phyloP scores from a whole-genome alignment of 2,888 invertebrate genomes.

The Terebella lapidaria region DNA sequence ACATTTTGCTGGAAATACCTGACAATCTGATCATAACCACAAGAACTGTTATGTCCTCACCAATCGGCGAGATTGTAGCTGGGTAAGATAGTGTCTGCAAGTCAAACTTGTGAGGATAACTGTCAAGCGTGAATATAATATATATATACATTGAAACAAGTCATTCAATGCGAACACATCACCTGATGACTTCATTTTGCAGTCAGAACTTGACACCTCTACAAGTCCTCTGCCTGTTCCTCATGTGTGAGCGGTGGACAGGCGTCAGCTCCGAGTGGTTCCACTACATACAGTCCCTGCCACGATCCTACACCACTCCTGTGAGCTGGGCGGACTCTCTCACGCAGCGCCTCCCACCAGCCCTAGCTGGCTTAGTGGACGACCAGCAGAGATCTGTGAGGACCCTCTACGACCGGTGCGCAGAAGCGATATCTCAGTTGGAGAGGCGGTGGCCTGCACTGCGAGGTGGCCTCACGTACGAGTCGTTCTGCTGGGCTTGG shows the following conservation, averaged over 20 bases:
- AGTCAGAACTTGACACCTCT: neutral
- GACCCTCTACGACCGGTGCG: neutral
- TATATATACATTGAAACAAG: neutral
- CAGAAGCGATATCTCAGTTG: neutral
- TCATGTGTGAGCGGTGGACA: neutral
- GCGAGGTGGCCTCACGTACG: constrained; percentile 29
- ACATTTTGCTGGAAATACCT: constrained; percentile 60
- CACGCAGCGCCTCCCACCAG: neutral
- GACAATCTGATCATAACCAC: constrained; percentile 57
- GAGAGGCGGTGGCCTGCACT: neutral
- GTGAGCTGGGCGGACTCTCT: neutral
- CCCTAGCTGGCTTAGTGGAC: neutral
- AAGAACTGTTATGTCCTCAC: constrained; percentile 25
- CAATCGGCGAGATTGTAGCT: neutral
- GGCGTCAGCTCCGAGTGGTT: neutral
- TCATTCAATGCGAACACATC: neutral
- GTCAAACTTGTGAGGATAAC: neutral
- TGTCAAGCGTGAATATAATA: neutral
- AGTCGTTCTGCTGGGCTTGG: too few species aligned
- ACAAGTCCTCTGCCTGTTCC: neutral
- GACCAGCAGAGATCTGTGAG: neutral
- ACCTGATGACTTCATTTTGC: neutral
- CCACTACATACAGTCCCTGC: neutral
- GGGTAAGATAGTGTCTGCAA: too few species aligned
- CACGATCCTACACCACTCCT: neutral